Percentiles rank a stretch among this genome's conserved stretches.
These are phyloP conservation scores for Morpho deidamia DNA, from an alignment of 2,888 invertebrate genomes.

Conservation along the genomic window DNA sequence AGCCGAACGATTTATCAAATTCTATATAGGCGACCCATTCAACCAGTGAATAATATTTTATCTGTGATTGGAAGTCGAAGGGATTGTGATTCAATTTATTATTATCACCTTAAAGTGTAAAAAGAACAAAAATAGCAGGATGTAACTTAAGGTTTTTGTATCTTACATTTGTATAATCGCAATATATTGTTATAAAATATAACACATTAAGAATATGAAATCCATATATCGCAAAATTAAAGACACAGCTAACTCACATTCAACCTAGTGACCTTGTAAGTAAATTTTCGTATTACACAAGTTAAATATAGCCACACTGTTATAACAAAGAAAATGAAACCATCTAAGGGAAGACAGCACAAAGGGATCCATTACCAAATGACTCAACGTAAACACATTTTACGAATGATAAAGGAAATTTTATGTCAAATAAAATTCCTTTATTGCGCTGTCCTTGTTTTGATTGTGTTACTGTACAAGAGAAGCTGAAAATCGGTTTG, in stretches of 20 bases:
- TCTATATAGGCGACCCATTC: background rate
- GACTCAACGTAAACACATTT: constrained; percentile 1
- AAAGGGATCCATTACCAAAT: constrained; percentile 4
- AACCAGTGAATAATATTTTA: too few species aligned
- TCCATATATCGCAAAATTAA: background rate
- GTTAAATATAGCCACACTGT: background rate
- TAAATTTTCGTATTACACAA: background rate
- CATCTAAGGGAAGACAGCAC: background rate
- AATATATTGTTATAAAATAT: too few species aligned
- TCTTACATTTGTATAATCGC: too few species aligned
- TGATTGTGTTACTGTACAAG: too few species aligned
- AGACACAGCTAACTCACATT: background rate
- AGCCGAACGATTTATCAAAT: background rate
- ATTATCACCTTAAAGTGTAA: too few species aligned
- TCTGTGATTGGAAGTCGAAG: too few species aligned
- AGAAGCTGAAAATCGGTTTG: too few species aligned
- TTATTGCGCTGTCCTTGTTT: background rate
- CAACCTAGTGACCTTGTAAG: background rate
- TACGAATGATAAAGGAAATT: background rate
- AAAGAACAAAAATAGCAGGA: too few species aligned
- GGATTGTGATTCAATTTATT: too few species aligned
- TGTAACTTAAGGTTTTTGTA: too few species aligned
- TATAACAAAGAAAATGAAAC: background rate
- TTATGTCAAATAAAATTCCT: background rate
- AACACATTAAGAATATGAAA: too few species aligned